These are phyloP conservation scores for Byasa hedistus DNA, from an alignment of 2,888 invertebrate genomes.

Conservation along the genomic window DNA sequence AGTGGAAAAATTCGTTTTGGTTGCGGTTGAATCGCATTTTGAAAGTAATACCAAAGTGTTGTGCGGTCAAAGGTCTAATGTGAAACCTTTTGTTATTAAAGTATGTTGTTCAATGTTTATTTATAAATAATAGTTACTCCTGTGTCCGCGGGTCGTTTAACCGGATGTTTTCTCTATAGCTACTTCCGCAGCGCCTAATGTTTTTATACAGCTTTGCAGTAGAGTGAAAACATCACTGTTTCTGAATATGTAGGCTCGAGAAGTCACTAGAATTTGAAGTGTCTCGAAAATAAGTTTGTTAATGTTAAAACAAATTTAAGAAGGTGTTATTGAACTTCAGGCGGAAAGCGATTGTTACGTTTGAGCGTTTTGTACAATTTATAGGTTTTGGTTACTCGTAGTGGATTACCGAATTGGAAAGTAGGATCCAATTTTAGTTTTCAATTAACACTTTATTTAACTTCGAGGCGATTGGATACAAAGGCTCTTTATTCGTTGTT, in stretches of 20 bases:
- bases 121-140: background rate
- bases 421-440: background rate
- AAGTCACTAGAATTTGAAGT: too few relatives aligned
- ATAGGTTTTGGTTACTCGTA: too few relatives aligned
- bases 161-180: background rate
- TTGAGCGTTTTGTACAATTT: too few relatives aligned
- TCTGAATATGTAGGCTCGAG: too few relatives aligned
- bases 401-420: too few relatives aligned
- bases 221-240: too few relatives aligned
- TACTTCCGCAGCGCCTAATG: too few relatives aligned
- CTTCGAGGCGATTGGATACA: background rate
- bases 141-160: background rate
- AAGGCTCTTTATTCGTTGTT: background rate
- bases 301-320: too few relatives aligned
- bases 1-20: background rate
- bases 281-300: too few relatives aligned
- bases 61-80: background rate
- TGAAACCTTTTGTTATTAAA: background rate
- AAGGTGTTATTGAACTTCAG: too few relatives aligned
- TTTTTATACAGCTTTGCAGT: too few relatives aligned
- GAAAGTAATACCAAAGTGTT: background rate
- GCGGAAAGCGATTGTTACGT: too few relatives aligned
- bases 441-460: slow-evolving; percentile 6
- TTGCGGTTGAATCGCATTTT: background rate
- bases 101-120: background rate